Conservation (phyloP, 2,797 vertebrate genomes). For the Falco biarmicus region DNA sequence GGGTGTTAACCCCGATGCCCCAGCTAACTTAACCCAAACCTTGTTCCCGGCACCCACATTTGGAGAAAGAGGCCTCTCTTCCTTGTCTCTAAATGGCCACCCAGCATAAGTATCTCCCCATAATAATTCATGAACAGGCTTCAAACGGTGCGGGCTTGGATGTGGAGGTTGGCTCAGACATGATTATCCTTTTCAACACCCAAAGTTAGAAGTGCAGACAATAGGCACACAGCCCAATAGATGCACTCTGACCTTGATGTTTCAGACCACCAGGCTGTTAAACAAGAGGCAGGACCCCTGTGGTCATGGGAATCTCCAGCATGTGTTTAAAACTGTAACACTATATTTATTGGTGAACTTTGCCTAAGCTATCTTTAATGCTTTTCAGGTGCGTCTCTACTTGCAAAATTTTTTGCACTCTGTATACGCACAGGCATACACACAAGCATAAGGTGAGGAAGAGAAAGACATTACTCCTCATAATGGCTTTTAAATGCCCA, state of each 20-base stretch:
- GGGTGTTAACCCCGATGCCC: constrained; percentile 21
- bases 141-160: not conserved
- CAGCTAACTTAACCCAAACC: constrained; percentile 39
- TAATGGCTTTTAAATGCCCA: not conserved
- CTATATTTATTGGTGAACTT: not conserved
- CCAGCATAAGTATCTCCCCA: constrained; percentile 10
- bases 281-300: constrained; percentile 67
- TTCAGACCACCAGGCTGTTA: constrained; percentile 64
- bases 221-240: constrained; percentile 36
- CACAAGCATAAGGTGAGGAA: not conserved
- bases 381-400: not conserved
- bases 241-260: constrained; percentile 68
- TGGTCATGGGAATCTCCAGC: constrained; percentile 65
- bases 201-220: constrained; percentile 42
- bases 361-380: not conserved
- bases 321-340: not conserved
- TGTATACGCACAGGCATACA: not conserved
- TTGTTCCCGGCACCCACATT: not conserved
- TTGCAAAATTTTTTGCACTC: not conserved
- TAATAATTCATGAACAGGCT: constrained; percentile 45
- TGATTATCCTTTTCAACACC: constrained; percentile 48
- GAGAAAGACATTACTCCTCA: not conserved
- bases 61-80: not conserved
- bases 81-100: constrained; percentile 36
- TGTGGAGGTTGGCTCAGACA: constrained; percentile 2